Conservation (phyloP, 2,113 vertebrate species). For the Sylvietta virens region DNA sequence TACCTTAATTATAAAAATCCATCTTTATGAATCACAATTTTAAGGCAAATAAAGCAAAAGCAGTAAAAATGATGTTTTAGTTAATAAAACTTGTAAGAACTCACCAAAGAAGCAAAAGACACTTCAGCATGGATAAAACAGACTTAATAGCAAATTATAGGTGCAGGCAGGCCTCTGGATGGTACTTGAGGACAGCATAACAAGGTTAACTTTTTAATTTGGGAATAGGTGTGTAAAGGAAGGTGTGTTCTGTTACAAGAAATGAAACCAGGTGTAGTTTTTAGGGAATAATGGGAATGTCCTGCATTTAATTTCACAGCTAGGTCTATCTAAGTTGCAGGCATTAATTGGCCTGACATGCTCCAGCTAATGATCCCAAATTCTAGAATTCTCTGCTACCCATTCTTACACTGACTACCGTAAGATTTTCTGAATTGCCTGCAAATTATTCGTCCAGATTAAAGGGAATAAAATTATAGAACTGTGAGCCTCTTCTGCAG, state of each 20-base stretch:
- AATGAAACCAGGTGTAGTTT: not conserved
- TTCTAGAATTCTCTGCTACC: not conserved
- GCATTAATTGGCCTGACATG: not conserved
- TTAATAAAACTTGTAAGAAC: conserved; percentile 11
- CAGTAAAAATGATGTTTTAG: not conserved
- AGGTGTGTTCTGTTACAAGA: not conserved
- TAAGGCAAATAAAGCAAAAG: conserved; percentile 53
- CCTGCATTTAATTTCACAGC: not conserved
- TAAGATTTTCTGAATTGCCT: not conserved
- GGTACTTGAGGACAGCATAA: not conserved
- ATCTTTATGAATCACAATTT: conserved; percentile 51
- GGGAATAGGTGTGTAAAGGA: not conserved
- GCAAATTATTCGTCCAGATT: not conserved
- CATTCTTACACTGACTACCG: not conserved
- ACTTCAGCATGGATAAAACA: not conserved
- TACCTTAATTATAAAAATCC: conserved; percentile 68
- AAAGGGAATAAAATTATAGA: not conserved
- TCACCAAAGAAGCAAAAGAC: not conserved
- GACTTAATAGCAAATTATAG: not conserved
- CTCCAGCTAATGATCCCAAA: not conserved
- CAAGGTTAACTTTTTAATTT: not conserved
- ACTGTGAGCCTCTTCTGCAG: not conserved
- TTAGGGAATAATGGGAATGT: not conserved
- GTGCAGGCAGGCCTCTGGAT: not conserved
- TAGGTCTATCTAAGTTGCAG: not conserved